Conservation (phyloP, 2,113 vertebrate species). For the Pimephales promelas region DNA sequence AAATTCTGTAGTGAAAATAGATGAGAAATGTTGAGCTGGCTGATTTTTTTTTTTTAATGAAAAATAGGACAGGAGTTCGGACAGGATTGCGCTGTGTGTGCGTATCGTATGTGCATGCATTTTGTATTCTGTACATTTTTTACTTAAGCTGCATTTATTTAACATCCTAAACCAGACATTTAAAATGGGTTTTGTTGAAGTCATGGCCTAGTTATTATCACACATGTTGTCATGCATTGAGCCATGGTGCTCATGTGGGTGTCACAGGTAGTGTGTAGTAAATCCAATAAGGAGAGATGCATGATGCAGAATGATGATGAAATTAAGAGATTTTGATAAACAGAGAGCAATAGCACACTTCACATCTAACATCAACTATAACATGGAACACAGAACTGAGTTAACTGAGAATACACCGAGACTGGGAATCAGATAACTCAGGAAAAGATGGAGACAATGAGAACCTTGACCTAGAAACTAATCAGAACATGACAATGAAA, state of each 20-base stretch:
- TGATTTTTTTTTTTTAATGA: neutral
- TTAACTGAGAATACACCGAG: too few relatives aligned
- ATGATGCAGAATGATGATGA: too few relatives aligned
- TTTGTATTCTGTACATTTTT: neutral
- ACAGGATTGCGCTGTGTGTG: neutral
- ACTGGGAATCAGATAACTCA: too few relatives aligned
- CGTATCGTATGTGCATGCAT: constrained; percentile 2
- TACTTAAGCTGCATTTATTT: neutral
- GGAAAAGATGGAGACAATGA: too few relatives aligned
- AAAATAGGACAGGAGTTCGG: neutral
- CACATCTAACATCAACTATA: too few relatives aligned
- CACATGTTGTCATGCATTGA: neutral
- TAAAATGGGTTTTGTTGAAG: neutral
- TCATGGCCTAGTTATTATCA: neutral
- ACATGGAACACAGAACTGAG: too few relatives aligned
- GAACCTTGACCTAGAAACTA: too few relatives aligned
- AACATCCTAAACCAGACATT: neutral
- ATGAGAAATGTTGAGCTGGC: neutral
- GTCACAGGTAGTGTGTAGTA: too few relatives aligned
- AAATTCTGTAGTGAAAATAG: neutral
- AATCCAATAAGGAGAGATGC: too few relatives aligned
- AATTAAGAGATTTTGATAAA: too few relatives aligned
- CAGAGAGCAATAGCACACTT: too few relatives aligned
- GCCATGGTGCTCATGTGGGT: neutral
- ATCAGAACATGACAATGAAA: too few relatives aligned